Base-by-base conservation (phyloP, 2,797 vertebrate genomes). In the Pseudomugil tenellus region DNA sequence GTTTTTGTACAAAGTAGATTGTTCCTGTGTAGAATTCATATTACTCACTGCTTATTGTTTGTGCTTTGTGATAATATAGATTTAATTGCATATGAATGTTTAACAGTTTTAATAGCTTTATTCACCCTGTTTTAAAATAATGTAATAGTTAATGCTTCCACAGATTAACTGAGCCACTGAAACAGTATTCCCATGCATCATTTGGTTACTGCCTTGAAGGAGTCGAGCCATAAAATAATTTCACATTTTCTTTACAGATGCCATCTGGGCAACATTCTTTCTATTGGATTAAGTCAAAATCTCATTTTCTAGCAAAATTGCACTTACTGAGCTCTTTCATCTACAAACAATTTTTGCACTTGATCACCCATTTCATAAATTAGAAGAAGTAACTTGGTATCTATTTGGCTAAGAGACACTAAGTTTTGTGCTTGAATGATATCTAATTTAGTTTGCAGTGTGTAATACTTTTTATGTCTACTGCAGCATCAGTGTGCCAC, bases 401-500 rank as follows among this genome's bases (percentile, higher is more conserved):
- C 70, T 49, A 46, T 74, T 70, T 48, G 39, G 63, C 39, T 39
- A 46, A 58, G 28, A 74, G 51, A 77, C 39, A 49, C 25, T 0
- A 48, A 74, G 23, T 69, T 80, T 59, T 56, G 61, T 53, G 72
- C 46, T 28, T 41, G 51, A 65, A 70, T 70, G 69, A 84, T 84
- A 62, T 39, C 57, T 72, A 52, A 81, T 77, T 84, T 71, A 62
- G 60, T 86, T 87, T 74, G 63, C 72, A 67, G 52, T 67, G 59
- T 72, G 26, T 73, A 54, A 84, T 59, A 71, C 32, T 80, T 41
- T 41, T 46, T 46, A 80, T 65, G 72, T 35, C 75, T 84, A 84
- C 86, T 17, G 63, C 25, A 52, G 85, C 72, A 81, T 83, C 63
- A 68, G 55, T 2, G 51, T 57, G 77, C 81, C 88, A 86, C 87